Evolutionary conservation across 2,113 vertebrate genomes (phyloP), one percentile per base, ranked within the genome.

Genomic region (Apeltes quadracus): DNA sequence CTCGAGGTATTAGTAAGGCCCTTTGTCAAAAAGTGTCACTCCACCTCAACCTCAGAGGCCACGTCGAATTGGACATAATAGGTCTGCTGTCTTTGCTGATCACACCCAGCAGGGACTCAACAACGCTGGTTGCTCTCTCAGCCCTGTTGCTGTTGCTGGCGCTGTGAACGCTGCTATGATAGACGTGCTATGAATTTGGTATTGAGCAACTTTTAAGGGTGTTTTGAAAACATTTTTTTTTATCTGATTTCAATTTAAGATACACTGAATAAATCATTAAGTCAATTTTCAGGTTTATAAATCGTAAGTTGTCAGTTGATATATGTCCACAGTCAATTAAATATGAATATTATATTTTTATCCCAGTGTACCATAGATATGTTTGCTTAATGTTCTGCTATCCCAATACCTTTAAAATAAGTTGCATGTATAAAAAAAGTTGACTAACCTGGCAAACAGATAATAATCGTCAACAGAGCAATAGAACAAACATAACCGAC

Each of bases 401-500:
- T 34, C 4, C 18, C 15, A 39, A 48, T 16, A 9, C 20, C 14
- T 44, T 34, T 57, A 34, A 51, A 25, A 32, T 5, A 20, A 32
- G 15, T 61, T 54, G 25, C 23, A 15, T 14, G 0, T 27, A 25
- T 53, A 53, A 54, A 54, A 29, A n/a, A 20, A 50, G 1, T 14
- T 48, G 11, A 48, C 14, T 53, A 55, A 48, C 29, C 15, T 65
- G 18, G 22, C 39, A 18, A n/a, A 54, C 15, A 65, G 5, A 44
- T 23, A 22, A 55, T 29, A 14, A 41, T 29, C 7, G 11, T 20
- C 34, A 3, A 15, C 27, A 58, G 18, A 48, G 16, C n/a, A 39
- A 39, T 2, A 53, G 8, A 5, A 1, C 18, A 34, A 6, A 63
- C 59, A 72, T 32, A n/a, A 81, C 3, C 62, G 20, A 89, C 39